A percentile compares a stretch with the other conserved stretches of the same genome.
Conservation (phyloP, 2,797 vertebrate genomes). For the Dendrocincla tyrannina region DNA sequence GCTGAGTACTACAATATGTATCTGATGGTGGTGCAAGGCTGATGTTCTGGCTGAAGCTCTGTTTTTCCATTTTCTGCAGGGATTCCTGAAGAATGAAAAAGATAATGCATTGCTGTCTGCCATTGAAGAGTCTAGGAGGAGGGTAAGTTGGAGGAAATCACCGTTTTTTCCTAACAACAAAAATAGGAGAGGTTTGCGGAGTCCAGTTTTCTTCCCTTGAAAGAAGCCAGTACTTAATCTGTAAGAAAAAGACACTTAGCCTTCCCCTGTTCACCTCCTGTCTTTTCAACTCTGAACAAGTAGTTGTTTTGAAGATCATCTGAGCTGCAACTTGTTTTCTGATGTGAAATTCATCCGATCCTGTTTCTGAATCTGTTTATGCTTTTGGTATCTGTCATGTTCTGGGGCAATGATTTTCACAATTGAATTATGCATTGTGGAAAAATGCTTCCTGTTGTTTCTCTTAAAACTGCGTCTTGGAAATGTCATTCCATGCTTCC, state of each 20-base stretch:
- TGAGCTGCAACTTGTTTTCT: neutral
- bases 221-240: neutral
- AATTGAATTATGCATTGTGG: neutral
- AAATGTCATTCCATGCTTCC: neutral
- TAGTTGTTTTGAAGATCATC: neutral
- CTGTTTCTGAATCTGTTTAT: neutral
- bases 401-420: neutral
- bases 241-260: neutral
- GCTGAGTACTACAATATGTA: neutral
- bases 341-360: neutral
- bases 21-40: neutral
- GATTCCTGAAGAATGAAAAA: slow-evolving; percentile 97
- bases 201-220: neutral
- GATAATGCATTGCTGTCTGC: slow-evolving; percentile 96
- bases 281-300: neutral
- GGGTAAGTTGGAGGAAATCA: slow-evolving; percentile 80
- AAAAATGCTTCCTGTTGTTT: neutral
- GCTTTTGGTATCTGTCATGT: neutral
- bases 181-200: neutral
- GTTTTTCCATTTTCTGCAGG: slow-evolving; percentile 75
- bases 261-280: neutral
- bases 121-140: slow-evolving; percentile 96
- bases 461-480: neutral
- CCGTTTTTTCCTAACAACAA: rapidly evolving
- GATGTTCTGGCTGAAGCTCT: neutral